Base-by-base conservation (phyloP, 2,113 vertebrate species). In the Ellobius talpinus region DNA sequence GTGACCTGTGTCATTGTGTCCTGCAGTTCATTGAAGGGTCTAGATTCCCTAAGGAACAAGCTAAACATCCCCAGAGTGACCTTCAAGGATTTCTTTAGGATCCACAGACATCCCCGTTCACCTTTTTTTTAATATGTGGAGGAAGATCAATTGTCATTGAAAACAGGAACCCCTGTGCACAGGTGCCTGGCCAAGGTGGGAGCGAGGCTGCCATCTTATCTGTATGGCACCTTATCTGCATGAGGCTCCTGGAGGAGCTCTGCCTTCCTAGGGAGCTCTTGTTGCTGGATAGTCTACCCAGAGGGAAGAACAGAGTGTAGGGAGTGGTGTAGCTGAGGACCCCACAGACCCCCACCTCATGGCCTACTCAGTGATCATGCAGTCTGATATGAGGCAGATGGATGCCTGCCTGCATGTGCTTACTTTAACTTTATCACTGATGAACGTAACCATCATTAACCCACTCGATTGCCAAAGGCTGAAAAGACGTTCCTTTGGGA, bases 181-280 rank as follows among this genome's bases (percentile, higher is more conserved):
- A 13, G 33, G 4, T 68, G 81, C 47, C 88, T 31, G 50, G 7
- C 24, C 1, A 2, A 77, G 70, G 70, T 14, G 1, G 29, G 19
- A 6, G 31, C 24, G 42, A 50, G n/a, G 65, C 65, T 89, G 36
- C 42, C 10, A 26, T 26, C 6, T 47, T 4, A 23, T 7, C 3
- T 16, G 14, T 52, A 55, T 2, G 7, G 7, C 3, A 12, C 17
- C n/a, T 42, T 24, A 29, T 24, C 10, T 7, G n/a, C 0, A 1
- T 39, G 81, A 85, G 36, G 85, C 33, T 85, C 47, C 76, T 17
- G 55, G 9, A 61, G 31, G 5, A 39, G 5, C n/a, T 3, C 36
- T 16, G 39, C 66, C 29, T 68, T 36, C 26, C 42, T 2, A n/a
- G 90, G 55, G 14, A 76, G 47, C 9, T 13, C 52, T 70, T 50